Evolutionary conservation across 2,888 invertebrate species (phyloP).

Genomic region (Hololepta plana): DNA sequence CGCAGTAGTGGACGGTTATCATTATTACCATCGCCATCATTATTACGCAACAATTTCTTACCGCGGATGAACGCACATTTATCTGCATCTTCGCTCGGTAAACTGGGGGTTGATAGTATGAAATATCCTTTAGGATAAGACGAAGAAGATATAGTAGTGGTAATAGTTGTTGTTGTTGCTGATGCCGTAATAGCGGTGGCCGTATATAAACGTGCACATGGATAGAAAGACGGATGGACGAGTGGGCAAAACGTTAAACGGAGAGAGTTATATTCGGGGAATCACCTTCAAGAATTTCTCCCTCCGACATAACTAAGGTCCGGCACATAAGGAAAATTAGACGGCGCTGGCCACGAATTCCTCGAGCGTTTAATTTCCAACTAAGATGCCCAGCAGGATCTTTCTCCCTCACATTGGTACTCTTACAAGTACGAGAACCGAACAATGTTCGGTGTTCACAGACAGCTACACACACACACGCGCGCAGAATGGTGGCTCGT

Average conservation of each 20-base stretch:
- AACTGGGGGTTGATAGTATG: too few species aligned
- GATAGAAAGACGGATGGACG: background rate
- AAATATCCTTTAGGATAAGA: too few species aligned
- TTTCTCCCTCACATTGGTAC: too few species aligned
- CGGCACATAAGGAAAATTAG: conserved; percentile 17
- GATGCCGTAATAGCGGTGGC: too few species aligned
- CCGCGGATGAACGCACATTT: conserved; percentile 28
- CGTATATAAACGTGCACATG: conserved; percentile 1
- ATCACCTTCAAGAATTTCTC: conserved; percentile 24
- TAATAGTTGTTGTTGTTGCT: too few species aligned
- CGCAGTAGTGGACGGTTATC: too few species aligned
- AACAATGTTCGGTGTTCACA: too few species aligned
- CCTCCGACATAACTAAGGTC: conserved; percentile 15
- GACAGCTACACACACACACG: too few species aligned
- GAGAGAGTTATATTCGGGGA: conserved; percentile 12
- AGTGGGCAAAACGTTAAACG: background rate
- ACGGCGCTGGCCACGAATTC: conserved; percentile 22
- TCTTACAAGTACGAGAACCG: too few species aligned
- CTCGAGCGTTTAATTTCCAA: conserved; percentile 26
- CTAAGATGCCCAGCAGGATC: conserved; percentile 15
- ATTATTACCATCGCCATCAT: too few species aligned
- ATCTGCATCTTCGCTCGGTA: conserved; percentile 20
- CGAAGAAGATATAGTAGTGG: too few species aligned
- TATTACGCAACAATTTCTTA: conserved; percentile 23
- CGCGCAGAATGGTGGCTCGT: too few species aligned